Evolutionary conservation across 2,113 vertebrate genomes (phyloP).

Genomic region (Tinamus guttatus): DNA sequence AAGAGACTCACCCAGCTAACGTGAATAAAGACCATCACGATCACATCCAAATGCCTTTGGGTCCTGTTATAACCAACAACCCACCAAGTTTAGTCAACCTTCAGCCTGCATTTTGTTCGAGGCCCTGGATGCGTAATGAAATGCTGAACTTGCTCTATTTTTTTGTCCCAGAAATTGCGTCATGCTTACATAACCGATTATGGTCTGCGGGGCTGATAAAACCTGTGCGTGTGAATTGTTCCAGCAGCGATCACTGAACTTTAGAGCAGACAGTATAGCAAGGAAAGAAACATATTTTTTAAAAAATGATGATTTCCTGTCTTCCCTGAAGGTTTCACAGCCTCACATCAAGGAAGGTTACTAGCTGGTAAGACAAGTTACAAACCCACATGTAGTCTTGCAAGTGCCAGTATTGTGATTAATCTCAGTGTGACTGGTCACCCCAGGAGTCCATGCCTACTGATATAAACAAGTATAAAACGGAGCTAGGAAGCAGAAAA

Average conservation of each 20-base stretch:
- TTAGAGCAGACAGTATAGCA: neutral
- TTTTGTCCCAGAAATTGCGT: conserved; percentile 28
- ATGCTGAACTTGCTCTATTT: conserved; percentile 28
- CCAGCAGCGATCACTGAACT: conserved; percentile 20
- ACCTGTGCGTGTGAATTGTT: neutral
- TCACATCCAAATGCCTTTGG: neutral
- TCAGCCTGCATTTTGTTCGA: neutral
- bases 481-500: conserved; percentile 29
- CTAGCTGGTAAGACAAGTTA: neutral
- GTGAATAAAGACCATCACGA: neutral
- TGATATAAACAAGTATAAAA: conserved; percentile 43
- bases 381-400: neutral
- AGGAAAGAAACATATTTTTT: neutral
- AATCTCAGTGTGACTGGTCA: conserved; percentile 11
- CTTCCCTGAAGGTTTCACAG: neutral
- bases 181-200: conserved; percentile 26
- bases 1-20: neutral
- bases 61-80: neutral
- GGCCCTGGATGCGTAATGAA: neutral
- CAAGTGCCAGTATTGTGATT: conserved; percentile 18
- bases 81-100: neutral
- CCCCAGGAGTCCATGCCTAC: conserved; percentile 27
- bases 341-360: neutral
- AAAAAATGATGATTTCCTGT: neutral
- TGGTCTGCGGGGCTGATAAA: conserved; percentile 31